A percentile compares a stretch with the other conserved stretches of the same genome.
phyloP scores from a whole-genome alignment of 2,888 invertebrate genomes.

The Mantis religiosa region DNA sequence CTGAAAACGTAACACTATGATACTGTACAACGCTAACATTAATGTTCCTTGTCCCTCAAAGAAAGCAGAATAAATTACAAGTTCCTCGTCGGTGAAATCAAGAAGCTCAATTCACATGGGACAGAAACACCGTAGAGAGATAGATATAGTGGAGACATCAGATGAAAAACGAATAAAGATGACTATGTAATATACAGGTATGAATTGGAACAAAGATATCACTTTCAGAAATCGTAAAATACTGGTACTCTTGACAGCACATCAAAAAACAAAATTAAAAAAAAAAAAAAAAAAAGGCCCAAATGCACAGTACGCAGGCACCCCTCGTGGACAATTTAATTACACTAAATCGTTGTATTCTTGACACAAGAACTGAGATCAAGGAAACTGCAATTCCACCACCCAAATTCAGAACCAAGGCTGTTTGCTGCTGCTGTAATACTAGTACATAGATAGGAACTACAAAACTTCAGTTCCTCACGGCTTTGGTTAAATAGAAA shows the following conservation, averaged over 20 bases:
- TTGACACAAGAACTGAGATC: constrained; percentile 45
- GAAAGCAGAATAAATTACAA: constrained; percentile 31
- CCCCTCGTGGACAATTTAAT: constrained; percentile 32
- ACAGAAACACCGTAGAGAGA: constrained; percentile 5
- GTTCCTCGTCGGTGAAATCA: background rate
- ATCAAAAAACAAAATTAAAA: background rate
- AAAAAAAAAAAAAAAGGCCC: constrained; percentile 7
- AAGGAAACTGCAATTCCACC: constrained; percentile 42
- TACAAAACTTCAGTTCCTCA: constrained; percentile 35
- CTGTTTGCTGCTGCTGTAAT: constrained; percentile 15
- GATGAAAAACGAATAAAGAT: constrained; percentile 8
- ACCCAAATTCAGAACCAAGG: constrained; percentile 30
- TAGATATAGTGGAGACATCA: constrained; percentile 7
- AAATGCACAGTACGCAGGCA: constrained; percentile 16
- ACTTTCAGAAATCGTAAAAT: constrained; percentile 24
- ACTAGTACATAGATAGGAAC: constrained; percentile 35
- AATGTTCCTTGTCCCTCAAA: constrained; percentile 18
- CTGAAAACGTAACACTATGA: constrained; percentile 24
- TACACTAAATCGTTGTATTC: constrained; percentile 40
- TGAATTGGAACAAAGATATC: constrained; percentile 28
- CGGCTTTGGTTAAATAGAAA: constrained; percentile 31
- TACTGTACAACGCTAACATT: constrained; percentile 29
- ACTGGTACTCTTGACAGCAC: constrained; percentile 21
- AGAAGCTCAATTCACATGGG: background rate
- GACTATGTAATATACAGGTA: constrained; percentile 25